Percentiles rank a stretch among this genome's conserved stretches.
phyloP scores from a whole-genome alignment of 2,888 invertebrate species.

The Hemithea aestivaria region DNA sequence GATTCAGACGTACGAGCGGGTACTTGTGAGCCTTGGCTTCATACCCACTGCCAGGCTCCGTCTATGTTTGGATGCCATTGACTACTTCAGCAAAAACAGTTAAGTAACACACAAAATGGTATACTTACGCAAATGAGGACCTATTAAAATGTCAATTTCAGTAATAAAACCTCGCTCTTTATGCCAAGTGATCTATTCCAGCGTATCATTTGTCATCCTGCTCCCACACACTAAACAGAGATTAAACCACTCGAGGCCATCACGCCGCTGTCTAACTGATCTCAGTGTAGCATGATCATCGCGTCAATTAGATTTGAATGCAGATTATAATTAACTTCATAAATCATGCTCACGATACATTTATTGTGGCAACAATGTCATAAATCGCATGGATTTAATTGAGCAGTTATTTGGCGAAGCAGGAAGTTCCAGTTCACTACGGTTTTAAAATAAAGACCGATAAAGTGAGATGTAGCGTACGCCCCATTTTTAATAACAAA shows the following conservation, averaged over 20 bases:
- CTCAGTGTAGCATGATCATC: constrained; percentile 3
- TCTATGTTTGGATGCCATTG: constrained; percentile 82
- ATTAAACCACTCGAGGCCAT: too few species aligned
- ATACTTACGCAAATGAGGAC: constrained; percentile 1
- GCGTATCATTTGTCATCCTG: constrained; percentile 19
- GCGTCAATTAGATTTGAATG: constrained; percentile 3
- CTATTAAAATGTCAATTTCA: constrained; percentile 7
- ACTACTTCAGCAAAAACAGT: constrained; percentile 84
- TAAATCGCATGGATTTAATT: too few species aligned
- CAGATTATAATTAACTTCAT: constrained; percentile 2
- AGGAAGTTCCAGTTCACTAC: too few species aligned
- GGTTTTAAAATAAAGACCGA: too few species aligned
- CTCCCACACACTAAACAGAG: constrained; percentile 20
- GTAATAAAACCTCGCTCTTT: constrained; percentile 21
- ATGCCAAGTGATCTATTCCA: constrained; percentile 20
- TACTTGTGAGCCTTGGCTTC: constrained; percentile 78
- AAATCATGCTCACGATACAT: not conserved
- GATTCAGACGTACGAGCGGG: constrained; percentile 79
- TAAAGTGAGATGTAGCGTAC: too few species aligned
- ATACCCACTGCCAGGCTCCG: constrained; percentile 81
- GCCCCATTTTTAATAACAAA: too few species aligned
- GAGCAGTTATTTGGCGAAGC: too few species aligned
- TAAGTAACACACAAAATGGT: constrained; percentile 41
- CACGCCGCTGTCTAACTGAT: too few species aligned
- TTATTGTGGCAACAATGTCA: not conserved